Percentiles rank a stretch among this genome's conserved stretches.
Evolutionary conservation across 2,888 invertebrate genomes (phyloP).

Genomic region (Argyra leucocephala): DNA sequence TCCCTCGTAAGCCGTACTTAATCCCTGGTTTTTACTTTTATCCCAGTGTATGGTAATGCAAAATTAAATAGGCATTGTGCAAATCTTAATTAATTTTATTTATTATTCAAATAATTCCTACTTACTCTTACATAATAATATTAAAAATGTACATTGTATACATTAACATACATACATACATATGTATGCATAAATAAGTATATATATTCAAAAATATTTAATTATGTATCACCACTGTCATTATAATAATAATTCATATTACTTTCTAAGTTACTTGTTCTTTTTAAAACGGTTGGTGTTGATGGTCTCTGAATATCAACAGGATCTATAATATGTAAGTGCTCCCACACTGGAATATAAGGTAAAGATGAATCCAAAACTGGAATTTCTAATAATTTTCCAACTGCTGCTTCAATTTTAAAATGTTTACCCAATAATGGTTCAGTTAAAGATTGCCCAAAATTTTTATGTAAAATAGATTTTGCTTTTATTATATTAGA

Average conservation of each 20-base stretch:
- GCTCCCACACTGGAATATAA: conserved; percentile 59
- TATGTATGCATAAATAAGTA: no score
- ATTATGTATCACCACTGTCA: no score
- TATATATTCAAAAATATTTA: no score
- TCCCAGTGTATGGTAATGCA: no score
- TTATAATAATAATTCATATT: conserved; percentile 32
- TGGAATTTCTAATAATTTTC: conserved; percentile 41
- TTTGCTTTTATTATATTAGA: conserved; percentile 10
- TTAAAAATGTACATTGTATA: no score
- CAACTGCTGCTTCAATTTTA: conserved; percentile 38
- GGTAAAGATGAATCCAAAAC: conserved; percentile 54
- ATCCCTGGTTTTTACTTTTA: no score
- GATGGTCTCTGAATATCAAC: conserved; percentile 49
- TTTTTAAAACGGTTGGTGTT: conserved; percentile 47
- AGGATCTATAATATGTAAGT: conserved; percentile 54
- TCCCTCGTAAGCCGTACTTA: no score
- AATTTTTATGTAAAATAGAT: conserved; percentile 29
- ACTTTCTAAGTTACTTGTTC: conserved; percentile 35
- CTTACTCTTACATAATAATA: no score
- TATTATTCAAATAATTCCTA: no score
- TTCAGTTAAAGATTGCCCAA: conserved; percentile 47
- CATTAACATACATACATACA: no score
- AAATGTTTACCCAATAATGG: conserved; percentile 54
- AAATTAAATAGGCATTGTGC: no score
- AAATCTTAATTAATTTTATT: no score